phyloP scores from a whole-genome alignment of 2,888 invertebrate species.

The Euspilapteryx auroguttella region DNA sequence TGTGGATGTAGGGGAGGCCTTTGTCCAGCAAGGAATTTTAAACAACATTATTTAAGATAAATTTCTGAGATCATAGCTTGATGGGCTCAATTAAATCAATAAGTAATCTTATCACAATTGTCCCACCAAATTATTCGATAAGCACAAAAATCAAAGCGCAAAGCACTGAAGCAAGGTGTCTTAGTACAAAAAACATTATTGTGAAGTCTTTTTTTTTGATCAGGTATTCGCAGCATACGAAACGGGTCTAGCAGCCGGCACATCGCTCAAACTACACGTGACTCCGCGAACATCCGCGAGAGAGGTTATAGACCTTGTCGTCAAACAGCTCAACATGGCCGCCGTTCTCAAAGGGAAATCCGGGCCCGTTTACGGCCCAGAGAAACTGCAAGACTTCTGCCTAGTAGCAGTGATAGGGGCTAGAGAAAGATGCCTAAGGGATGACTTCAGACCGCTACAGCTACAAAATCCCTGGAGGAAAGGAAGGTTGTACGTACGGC shows the following conservation, averaged over 20 bases:
- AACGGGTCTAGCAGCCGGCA: slow-evolving; percentile 90
- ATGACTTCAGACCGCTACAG: slow-evolving; percentile 91
- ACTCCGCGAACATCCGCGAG: slow-evolving; percentile 90
- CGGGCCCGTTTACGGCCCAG: slow-evolving; percentile 83
- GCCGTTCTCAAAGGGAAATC: slow-evolving; percentile 81
- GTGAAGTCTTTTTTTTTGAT: too few relatives aligned
- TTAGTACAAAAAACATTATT: too few relatives aligned
- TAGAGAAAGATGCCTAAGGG: slow-evolving; percentile 88
- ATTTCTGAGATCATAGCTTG: too few relatives aligned
- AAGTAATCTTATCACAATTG: too few relatives aligned
- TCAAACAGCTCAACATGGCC: slow-evolving; percentile 94
- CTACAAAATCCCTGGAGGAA: slow-evolving; percentile 96
- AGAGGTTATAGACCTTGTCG: slow-evolving; percentile 94
- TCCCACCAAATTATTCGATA: too few relatives aligned
- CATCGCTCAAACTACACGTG: slow-evolving; percentile 91
- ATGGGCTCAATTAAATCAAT: too few relatives aligned
- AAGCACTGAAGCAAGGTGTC: too few relatives aligned
- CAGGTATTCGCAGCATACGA: slow-evolving; percentile 96
- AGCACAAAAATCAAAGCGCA: too few relatives aligned
- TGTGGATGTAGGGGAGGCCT: too few relatives aligned
- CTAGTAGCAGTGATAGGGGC: slow-evolving; percentile 95
- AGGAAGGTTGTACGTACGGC: slow-evolving; percentile 88
- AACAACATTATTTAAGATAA: too few relatives aligned
- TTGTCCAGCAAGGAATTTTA: too few relatives aligned
- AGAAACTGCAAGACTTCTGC: slow-evolving; percentile 86